These are phyloP conservation scores for Apogon talboti DNA, from an alignment of 2,797 vertebrate species.

Conservation along the genomic window DNA sequence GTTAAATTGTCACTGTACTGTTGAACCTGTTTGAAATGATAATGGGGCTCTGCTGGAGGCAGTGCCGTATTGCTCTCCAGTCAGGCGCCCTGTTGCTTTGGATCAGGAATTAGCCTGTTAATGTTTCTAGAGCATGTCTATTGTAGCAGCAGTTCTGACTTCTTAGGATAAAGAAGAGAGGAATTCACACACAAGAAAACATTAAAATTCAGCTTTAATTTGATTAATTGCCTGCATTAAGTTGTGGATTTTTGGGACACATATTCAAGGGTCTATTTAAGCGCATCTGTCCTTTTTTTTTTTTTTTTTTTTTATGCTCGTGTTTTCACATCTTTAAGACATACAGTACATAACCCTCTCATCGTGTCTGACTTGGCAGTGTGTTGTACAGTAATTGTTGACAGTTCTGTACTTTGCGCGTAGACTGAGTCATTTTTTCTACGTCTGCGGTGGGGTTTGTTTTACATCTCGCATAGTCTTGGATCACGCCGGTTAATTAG, in stretches of 20 bases:
- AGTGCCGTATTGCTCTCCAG: constrained; percentile 53
- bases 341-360: too few relatives aligned
- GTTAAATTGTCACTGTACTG: constrained; percentile 88
- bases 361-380: too few relatives aligned
- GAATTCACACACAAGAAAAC: constrained; percentile 13
- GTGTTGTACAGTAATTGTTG: too few relatives aligned
- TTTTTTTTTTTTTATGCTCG: too few relatives aligned
- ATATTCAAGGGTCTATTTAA: too few relatives aligned
- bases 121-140: constrained; percentile 59
- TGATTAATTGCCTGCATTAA: neutral
- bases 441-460: constrained; percentile 56
- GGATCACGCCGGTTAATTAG: constrained; percentile 79
- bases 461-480: constrained; percentile 57
- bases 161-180: constrained; percentile 20
- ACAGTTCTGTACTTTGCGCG: too few relatives aligned
- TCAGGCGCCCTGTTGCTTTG: constrained; percentile 56
- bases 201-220: neutral
- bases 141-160: constrained; percentile 31
- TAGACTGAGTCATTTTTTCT: neutral
- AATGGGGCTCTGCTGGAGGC: constrained; percentile 81
- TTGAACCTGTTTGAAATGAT: constrained; percentile 88
- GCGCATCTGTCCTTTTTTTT: too few relatives aligned
- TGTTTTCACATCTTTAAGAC: too few relatives aligned
- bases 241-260: neutral
- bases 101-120: constrained; percentile 58